These are phyloP conservation scores for Drosophila parvula DNA, from an alignment of 1,140 invertebrate species.

Conservation along the genomic window DNA sequence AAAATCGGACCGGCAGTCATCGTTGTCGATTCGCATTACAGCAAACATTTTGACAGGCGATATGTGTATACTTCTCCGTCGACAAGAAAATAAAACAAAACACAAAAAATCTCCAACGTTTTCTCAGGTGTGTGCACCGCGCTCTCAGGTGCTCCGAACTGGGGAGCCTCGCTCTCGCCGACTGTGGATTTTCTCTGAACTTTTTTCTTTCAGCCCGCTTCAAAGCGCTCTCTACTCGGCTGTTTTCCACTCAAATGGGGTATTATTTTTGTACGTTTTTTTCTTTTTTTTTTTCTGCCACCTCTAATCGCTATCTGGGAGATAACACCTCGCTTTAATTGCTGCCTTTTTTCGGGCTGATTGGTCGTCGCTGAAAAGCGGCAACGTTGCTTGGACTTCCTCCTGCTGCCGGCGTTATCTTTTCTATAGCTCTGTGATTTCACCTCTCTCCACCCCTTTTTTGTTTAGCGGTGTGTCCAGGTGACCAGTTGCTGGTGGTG, in stretches of 20 bases:
- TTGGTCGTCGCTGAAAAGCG: constrained; percentile 64
- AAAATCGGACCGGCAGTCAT: constrained; percentile 95
- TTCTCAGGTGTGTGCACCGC: constrained; percentile 8
- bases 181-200: constrained; percentile 25
- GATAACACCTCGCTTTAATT: constrained; percentile 54
- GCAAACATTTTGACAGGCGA: constrained; percentile 90
- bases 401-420: constrained; percentile 24
- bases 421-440: constrained; percentile 67
- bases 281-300: constrained; percentile 3
- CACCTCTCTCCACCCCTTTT: constrained; percentile 42
- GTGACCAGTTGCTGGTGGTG: constrained; percentile 48
- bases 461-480: neutral
- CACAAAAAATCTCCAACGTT: constrained; percentile 11
- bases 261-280: constrained; percentile 2
- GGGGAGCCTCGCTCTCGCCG: constrained; percentile 7
- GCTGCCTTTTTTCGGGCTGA: constrained; percentile 38
- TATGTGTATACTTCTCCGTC: constrained; percentile 63
- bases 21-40: constrained; percentile 94
- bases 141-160: constrained; percentile 18
- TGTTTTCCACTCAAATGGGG: constrained; percentile 41
- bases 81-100: constrained; percentile 2
- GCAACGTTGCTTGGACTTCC: constrained; percentile 50
- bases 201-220: constrained; percentile 7
- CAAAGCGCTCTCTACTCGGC: constrained; percentile 32
- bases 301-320: constrained; percentile 70